Evolutionary conservation across 2,888 invertebrate genomes (phyloP), one percentile per base, ranked within the genome.

Genomic region (Monoplex corrugatus): DNA sequence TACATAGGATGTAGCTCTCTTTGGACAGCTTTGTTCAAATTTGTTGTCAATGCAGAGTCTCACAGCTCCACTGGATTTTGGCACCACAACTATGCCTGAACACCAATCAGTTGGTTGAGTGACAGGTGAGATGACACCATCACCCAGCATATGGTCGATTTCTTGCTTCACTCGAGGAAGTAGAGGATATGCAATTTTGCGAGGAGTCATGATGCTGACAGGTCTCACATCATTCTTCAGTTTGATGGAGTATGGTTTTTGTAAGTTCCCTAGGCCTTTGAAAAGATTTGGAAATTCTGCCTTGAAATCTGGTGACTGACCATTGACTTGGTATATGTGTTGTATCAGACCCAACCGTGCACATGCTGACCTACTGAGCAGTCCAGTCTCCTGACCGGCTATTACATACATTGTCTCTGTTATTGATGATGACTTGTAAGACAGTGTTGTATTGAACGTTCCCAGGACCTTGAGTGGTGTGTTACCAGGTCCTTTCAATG

Each of bases 71-170:
- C 43, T 72, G 28, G 72, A 28, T n/a, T 86, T 86, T 19, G 86
- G 72, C 19, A 72, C 86, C 23, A 86, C 72, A 6, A 86, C 86
- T 19, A 86, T 86, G 6, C 86, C 86, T 28, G 86, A 86, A 44
- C 86, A 86, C 72, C 86, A 10, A 5, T 38, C 40, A 8, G 68
- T 86, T 28, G 72, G 86, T 43, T 68, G 72, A 23, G 19, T 68
- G 38, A 86, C 72, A 23, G 72, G 57, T 78, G 89, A 84, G 63
- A 92, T 90, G 50, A 90, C 91, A 10, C 90, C 90, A 23, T 86
- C 87, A 10, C 2, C 57, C 78, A 80, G 50, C n/a, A 88, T 83
- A 10, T 82, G 78, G 16, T 86, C 43, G 19, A 82, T 68, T 35
- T 68, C 86, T 6, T 50, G 35, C 28, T 86, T 86, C 32, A 86